These are phyloP conservation scores for Myathropa florea DNA, from an alignment of 2,888 invertebrate species.

Conservation along the genomic window DNA sequence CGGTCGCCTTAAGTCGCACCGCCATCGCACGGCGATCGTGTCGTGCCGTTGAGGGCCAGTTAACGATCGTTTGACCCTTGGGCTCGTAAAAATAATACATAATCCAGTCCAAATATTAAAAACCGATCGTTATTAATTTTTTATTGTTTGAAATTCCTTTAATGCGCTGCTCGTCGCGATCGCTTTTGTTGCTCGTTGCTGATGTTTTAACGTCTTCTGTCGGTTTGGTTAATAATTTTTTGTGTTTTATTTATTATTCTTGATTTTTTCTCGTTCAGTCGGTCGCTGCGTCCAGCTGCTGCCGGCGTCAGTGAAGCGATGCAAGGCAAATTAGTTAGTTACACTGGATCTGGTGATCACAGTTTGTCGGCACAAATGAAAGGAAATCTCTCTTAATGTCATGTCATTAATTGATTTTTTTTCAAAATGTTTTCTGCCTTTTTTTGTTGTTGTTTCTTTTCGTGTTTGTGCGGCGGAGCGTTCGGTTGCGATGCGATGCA, in stretches of 20 bases:
- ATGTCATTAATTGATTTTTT: conserved; percentile 78
- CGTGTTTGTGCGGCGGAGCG: conserved; percentile 6
- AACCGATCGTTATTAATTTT: conserved; percentile 69
- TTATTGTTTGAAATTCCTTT: conserved; percentile 59
- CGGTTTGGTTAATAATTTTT: neutral
- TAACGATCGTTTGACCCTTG: conserved; percentile 63
- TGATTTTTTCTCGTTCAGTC: conserved; percentile 17
- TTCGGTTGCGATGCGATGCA: conserved; percentile 40
- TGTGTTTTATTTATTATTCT: neutral
- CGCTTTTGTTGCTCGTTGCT: conserved; percentile 39
- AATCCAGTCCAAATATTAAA: conserved; percentile 61
- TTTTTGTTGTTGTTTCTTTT: conserved; percentile 15
- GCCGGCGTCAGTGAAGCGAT: conserved; percentile 61
- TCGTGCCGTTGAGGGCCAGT: neutral
- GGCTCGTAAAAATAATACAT: conserved; percentile 57
- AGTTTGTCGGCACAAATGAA: conserved; percentile 73
- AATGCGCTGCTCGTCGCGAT: neutral
- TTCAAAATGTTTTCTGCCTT: conserved; percentile 39
- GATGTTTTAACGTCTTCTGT: conserved; percentile 45
- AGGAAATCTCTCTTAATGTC: conserved; percentile 76
- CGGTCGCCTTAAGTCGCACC: conserved; percentile 47
- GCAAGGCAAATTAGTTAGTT: conserved; percentile 69
- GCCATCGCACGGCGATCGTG: neutral
- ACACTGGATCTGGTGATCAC: conserved; percentile 62
- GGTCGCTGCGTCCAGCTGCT: conserved; percentile 40